phyloP scores from a whole-genome alignment of 2,113 vertebrate species.

The Poicephalus meyeri region DNA sequence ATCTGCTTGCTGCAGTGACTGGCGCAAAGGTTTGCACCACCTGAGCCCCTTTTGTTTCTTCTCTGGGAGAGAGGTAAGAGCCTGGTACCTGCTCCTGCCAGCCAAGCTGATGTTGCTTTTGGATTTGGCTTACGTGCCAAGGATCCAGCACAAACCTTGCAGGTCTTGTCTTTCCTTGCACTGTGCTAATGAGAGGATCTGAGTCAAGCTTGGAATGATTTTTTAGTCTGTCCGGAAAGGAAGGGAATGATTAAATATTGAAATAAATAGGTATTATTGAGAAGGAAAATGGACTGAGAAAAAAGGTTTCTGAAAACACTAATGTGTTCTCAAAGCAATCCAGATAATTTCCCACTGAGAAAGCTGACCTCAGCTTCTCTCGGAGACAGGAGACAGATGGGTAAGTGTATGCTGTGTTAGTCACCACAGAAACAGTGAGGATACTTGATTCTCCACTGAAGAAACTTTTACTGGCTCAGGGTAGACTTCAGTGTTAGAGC shows the following conservation, averaged over 20 bases:
- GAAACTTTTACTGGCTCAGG: conserved; percentile 28
- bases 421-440: conserved; percentile 55
- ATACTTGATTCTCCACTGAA: conserved; percentile 7
- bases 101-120: not conserved
- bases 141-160: not conserved
- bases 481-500: not conserved
- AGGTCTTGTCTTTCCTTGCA: not conserved
- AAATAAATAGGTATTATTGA: conserved; percentile 42
- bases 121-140: not conserved
- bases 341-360: conserved; percentile 61
- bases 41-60: not conserved
- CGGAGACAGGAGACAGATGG: conserved; percentile 54
- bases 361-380: conserved; percentile 70
- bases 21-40: not conserved
- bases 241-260: conserved; percentile 35
- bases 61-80: not conserved
- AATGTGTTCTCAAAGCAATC: conserved; percentile 18
- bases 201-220: not conserved
- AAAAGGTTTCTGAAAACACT: conserved; percentile 44
- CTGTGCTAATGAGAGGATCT: not conserved
- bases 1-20: conserved; percentile 6
- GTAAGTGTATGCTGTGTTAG: conserved; percentile 52
- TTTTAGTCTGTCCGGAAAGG: not conserved
- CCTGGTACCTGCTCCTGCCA: not conserved
- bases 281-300: conserved; percentile 37